Evolutionary conservation across 2,888 invertebrate species (phyloP), one percentile per base, ranked within the genome.

Genomic region (Crocallis elinguaria): DNA sequence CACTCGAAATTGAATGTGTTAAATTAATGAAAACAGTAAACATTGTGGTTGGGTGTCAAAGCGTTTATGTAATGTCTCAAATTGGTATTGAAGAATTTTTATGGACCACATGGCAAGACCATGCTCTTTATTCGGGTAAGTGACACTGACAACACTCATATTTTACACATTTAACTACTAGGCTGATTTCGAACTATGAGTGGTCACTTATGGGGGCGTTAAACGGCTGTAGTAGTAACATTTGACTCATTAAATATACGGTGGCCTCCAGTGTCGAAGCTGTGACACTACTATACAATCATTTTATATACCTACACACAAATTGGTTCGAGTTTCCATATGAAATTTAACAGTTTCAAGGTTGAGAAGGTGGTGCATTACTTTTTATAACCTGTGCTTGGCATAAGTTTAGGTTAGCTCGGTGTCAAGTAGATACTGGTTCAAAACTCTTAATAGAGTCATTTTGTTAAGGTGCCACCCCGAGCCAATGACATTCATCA

Each of bases 121-220:
- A 38, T 66, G 64, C 49, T 62, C 57, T 61, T 61, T 66, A 66
- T 69, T 66, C 69, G 70, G 70, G 33, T 50, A 49, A 71, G 68
- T 75, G 79, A 79, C 79, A 78, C 67, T 75, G 79, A 79, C 79
- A 78, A 74, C 57, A 50, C 64, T 73, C 74, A 77, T 84, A 82
- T 81, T 76, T 84, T 77, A 82, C 64, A 70, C 73, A 64, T 78
- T 84, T 77, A 82, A 86, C 74, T 75, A 71, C 71, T 70, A 62
- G 54, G 63, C 63, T 67, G 61, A 71, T 74, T 74, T 72, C 57
- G 68, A 64, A 61, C 53, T 54, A 56, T 27, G 77, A 75, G 78
- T 82, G 77, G 79, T 78, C 65, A 78, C 77, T 76, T 77, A 80
- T 73, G 77, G 67, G 71, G 79, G 78, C 77, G 79, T 75, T 60